Evolutionary conservation across 2,888 invertebrate genomes (phyloP).

Genomic region (Eudemis profundana): DNA sequence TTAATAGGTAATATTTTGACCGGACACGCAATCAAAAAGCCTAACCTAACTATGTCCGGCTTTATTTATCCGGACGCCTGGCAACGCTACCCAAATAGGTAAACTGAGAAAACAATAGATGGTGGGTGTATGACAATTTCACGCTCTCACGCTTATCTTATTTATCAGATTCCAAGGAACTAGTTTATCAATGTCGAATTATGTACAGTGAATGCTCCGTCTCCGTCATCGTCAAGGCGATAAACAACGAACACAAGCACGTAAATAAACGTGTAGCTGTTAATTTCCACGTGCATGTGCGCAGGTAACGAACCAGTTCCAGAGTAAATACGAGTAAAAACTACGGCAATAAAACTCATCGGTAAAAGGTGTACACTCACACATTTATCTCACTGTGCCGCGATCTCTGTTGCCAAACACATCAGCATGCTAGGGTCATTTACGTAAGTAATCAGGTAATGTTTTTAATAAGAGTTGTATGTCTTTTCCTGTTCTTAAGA

Average conservation of each 20-base stretch:
- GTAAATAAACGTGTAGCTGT: constrained; percentile 45
- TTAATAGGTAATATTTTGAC: too few relatives aligned
- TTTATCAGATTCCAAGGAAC: constrained; percentile 49
- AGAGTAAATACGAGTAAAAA: constrained; percentile 41
- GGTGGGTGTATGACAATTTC: constrained; percentile 46
- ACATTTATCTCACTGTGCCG: neutral
- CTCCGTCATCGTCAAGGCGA: constrained; percentile 38
- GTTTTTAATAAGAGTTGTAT: constrained; percentile 4
- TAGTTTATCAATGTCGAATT: constrained; percentile 41
- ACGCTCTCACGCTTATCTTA: constrained; percentile 50
- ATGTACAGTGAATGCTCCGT: constrained; percentile 30
- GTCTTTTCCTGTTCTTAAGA: constrained; percentile 7
- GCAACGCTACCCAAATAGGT: neutral
- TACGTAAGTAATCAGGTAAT: constrained; percentile 26
- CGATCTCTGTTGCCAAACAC: neutral
- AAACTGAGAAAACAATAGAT: neutral
- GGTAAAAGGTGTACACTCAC: constrained; percentile 40
- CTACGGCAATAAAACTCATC: constrained; percentile 12
- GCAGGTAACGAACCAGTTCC: constrained; percentile 67
- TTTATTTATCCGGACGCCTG: neutral
- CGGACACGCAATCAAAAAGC: too few relatives aligned
- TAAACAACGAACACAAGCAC: constrained; percentile 17
- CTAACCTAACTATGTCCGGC: too few relatives aligned
- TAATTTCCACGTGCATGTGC: constrained; percentile 42
- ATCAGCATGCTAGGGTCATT: neutral